Conservation (phyloP, 2,797 vertebrate species). For the Micrastur ruficollis region DNA sequence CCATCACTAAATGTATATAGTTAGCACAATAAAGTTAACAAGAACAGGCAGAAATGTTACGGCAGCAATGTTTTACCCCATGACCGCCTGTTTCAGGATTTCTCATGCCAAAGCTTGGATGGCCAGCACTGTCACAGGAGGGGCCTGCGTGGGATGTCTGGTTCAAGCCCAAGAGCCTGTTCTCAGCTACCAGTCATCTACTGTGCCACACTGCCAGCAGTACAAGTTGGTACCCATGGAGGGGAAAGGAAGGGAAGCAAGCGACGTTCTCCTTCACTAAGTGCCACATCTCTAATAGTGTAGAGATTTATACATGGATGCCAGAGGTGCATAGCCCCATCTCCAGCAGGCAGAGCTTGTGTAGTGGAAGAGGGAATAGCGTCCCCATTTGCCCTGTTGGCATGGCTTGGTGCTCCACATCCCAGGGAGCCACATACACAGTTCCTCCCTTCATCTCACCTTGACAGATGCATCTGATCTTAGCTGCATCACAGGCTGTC, state of each 20-base stretch:
- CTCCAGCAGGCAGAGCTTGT: background rate
- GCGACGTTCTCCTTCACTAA: background rate
- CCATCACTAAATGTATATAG: background rate
- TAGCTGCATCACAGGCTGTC: background rate
- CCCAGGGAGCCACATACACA: background rate
- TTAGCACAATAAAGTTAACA: background rate
- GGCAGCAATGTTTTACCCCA: background rate
- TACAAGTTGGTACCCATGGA: background rate
- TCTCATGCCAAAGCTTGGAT: background rate
- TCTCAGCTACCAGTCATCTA: background rate
- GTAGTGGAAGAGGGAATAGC: background rate
- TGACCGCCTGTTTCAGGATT: background rate
- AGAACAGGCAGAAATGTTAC: background rate
- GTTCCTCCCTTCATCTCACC: background rate
- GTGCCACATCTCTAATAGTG: background rate
- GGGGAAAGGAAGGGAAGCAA: background rate
- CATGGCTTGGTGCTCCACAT: background rate
- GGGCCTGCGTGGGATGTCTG: background rate
- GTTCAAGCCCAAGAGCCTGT: background rate
- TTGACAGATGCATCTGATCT: background rate
- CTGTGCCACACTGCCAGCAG: rapidly evolving
- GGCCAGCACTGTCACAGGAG: background rate
- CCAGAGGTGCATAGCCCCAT: background rate
- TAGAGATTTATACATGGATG: background rate
- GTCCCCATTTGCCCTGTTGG: background rate